Conservation (phyloP, 2,797 vertebrate genomes). For the Neoniphon sammara region DNA sequence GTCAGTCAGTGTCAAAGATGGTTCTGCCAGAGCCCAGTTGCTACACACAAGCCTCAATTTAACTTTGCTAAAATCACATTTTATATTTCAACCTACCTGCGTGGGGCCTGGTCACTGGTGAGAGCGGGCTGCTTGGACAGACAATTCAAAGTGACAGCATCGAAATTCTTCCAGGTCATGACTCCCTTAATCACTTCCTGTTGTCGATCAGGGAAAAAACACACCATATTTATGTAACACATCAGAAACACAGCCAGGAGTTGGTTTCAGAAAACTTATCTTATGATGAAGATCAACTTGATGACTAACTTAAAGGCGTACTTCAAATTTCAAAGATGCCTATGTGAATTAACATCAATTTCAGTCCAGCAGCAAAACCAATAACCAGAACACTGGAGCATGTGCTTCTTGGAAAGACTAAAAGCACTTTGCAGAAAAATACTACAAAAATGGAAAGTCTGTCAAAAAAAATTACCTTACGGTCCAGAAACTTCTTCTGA, state of each 20-base stretch:
- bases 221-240: not conserved
- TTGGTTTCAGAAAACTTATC: not conserved
- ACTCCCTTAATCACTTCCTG: conserved; percentile 88
- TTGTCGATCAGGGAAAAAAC: conserved; percentile 15
- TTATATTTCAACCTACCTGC: conserved; percentile 79
- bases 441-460: not conserved
- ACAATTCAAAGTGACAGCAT: conserved; percentile 64
- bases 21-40: not conserved
- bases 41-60: not conserved
- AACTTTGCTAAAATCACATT: not conserved
- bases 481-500: conserved; percentile 83
- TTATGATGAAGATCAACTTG: not conserved
- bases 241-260: not conserved
- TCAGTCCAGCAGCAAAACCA: not conserved
- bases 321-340: not conserved
- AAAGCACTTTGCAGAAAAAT: conserved; percentile 16
- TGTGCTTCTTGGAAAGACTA: not conserved
- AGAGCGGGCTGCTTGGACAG: conserved; percentile 63
- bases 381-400: not conserved
- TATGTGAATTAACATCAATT: not conserved
- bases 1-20: not conserved
- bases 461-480: conserved; percentile 75
- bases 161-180: conserved; percentile 88
- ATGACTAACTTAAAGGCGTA: not conserved
- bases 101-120: conserved; percentile 35